Evolutionary conservation across 2,888 invertebrate genomes (phyloP).

Genomic region (Drosophila atroscutellata): DNA sequence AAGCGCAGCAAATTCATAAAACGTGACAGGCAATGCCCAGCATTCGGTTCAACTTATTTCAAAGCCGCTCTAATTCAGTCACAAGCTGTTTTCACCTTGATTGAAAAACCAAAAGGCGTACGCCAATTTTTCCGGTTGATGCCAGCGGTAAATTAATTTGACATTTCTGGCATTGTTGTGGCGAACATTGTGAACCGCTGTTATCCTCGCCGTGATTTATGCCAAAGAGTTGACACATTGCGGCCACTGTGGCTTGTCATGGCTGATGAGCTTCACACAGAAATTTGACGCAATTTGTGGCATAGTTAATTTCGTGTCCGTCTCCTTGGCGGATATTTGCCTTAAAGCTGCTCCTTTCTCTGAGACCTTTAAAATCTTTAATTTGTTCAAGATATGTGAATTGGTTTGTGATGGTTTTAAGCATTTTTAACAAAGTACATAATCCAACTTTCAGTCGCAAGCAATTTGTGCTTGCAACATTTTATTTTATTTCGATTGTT

Average conservation of each 20-base stretch:
- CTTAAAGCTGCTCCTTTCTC: background rate
- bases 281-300: constrained; percentile 39
- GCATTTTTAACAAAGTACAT: constrained; percentile 15
- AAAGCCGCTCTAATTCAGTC: background rate
- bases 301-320: constrained; percentile 15
- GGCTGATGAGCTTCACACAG: constrained; percentile 17
- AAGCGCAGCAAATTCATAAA: constrained; percentile 69
- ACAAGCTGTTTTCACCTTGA: constrained; percentile 56
- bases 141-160: constrained; percentile 75
- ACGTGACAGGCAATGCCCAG: constrained; percentile 69
- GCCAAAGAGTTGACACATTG: constrained; percentile 61
- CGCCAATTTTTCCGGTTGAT: constrained; percentile 44
- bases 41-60: constrained; percentile 17
- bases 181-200: constrained; percentile 38
- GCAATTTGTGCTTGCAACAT: constrained; percentile 10
- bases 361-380: background rate
- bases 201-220: constrained; percentile 64
- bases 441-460: background rate
- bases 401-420: constrained; percentile 22
- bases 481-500: constrained; percentile 35
- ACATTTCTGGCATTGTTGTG: constrained; percentile 69
- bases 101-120: constrained; percentile 68
- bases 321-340: background rate
- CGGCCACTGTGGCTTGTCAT: constrained; percentile 13
- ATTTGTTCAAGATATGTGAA: constrained; percentile 5